Percentiles rank a stretch among this genome's conserved stretches.
Evolutionary conservation across 2,797 vertebrate species (phyloP).

Genomic region (Molossus molossus): DNA sequence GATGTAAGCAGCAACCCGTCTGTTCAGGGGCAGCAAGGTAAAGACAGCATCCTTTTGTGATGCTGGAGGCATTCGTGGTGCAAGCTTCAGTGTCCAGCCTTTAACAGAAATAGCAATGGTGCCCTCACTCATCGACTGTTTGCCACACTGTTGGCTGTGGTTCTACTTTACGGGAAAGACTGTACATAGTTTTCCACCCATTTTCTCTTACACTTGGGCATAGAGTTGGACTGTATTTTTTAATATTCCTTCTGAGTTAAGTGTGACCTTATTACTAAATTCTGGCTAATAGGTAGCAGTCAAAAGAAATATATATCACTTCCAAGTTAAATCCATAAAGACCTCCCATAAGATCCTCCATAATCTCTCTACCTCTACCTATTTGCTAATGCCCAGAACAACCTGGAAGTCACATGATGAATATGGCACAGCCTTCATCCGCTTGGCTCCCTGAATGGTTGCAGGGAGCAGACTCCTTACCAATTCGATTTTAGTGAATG

Average conservation of each 20-base stretch:
- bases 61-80: not conserved
- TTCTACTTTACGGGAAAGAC: not conserved
- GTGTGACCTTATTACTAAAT: not conserved
- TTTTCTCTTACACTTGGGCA: not conserved
- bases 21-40: not conserved
- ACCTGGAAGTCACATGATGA: not conserved
- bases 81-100: not conserved
- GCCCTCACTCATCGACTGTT: not conserved
- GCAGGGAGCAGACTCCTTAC: not conserved
- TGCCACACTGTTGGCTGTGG: not conserved
- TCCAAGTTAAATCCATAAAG: not conserved
- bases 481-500: constrained; percentile 55
- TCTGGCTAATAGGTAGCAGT: not conserved
- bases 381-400: not conserved
- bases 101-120: not conserved
- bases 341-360: not conserved
- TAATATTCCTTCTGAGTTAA: not conserved
- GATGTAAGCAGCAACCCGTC: not conserved
- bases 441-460: not conserved
- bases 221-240: not conserved
- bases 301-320: constrained; percentile 36
- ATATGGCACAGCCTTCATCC: not conserved
- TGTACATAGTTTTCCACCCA: not conserved
- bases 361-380: not conserved
- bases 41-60: not conserved